Percentiles rank a stretch among this genome's conserved stretches.
Evolutionary conservation across 2,113 vertebrate genomes (phyloP).

Genomic region (Gobius niger): DNA sequence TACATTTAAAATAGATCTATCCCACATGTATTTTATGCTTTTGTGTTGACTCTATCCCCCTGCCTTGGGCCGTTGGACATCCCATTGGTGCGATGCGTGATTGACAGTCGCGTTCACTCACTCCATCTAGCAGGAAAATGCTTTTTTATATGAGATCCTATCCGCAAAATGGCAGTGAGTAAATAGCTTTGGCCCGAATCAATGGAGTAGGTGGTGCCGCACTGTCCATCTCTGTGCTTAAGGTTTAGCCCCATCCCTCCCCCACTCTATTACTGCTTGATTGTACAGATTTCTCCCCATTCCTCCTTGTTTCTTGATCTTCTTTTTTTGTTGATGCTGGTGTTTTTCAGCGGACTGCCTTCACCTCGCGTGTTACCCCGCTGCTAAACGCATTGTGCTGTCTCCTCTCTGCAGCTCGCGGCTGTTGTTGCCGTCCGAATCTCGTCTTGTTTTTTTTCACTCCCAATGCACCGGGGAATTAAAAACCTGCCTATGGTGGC

Average conservation of each 20-base stretch:
- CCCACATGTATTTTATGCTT: neutral
- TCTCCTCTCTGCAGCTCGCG: slow-evolving; percentile 19
- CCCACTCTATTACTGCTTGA: slow-evolving; percentile 2
- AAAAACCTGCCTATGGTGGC: slow-evolving; percentile 28
- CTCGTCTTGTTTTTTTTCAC: slow-evolving; percentile 17
- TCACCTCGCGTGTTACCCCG: slow-evolving; percentile 17
- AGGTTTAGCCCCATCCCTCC: slow-evolving; percentile 1
- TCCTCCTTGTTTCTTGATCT: slow-evolving; percentile 13
- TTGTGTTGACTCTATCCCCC: neutral
- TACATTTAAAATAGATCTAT: neutral
- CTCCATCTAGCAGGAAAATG: slow-evolving; percentile 1
- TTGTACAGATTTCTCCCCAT: slow-evolving; percentile 5
- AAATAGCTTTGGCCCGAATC: slow-evolving; percentile 7
- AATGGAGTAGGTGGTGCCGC: neutral
- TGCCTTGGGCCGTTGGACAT: neutral
- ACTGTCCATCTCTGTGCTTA: slow-evolving; percentile 1
- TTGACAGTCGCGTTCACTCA: neutral
- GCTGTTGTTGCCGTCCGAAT: slow-evolving; percentile 38
- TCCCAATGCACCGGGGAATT: slow-evolving; percentile 18
- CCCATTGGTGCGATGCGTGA: neutral
- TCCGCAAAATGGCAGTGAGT: neutral
- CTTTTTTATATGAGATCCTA: neutral
- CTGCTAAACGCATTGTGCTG: slow-evolving; percentile 8
- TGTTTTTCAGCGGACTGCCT: slow-evolving; percentile 18
- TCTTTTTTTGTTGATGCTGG: slow-evolving; percentile 16